Evolutionary conservation across 2,888 invertebrate species (phyloP), one percentile per base, ranked within the genome.

Genomic region (Dorcus parallelipipedus): DNA sequence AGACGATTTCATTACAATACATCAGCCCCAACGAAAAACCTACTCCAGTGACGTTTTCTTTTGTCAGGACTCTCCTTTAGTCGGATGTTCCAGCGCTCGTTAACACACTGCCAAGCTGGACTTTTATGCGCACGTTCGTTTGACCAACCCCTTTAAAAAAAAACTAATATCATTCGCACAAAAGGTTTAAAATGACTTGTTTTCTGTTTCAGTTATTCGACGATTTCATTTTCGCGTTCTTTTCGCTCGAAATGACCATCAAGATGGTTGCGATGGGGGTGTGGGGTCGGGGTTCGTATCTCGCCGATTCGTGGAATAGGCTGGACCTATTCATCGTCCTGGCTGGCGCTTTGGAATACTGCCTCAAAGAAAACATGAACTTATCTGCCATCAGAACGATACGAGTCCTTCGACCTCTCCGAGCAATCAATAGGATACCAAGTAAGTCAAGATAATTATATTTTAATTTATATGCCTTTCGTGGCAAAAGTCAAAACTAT

Each of bases 361-460:
- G 93, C 75, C 82, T 97, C 74, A 92, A 96, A 78, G 96, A 97
- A 78, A 97, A 97, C 81, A 91, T 99, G 80, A 99, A 98, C 82
- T 83, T 99, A 77, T 96, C 98, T 62, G 97, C 99, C 58, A 98
- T 99, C 76, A 85, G 99, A 73, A 99, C 99, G 64, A 97, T 99
- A 75, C 86, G 99, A 76, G 99, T 99, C 64, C 84, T 99, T 64
- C 83, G 99, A 75, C 99, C 99, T 49, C 83, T 99, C 67, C 83
- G 99, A 69, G 99, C 99, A 64, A 99, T 99, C 81, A 99, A 99
- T 85, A 89, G 99, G 79, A 99, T 99, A 86, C 99, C 99, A 77
- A 99, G 98, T 95, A 84, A 93, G 95, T 89, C 71, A 26, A 26
- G 26, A 26, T 33, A 33, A 7, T 20, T 20, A 33, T 33, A 2